These are phyloP conservation scores for Candoia aspera DNA, from an alignment of 2,113 vertebrate species.

Conservation along the genomic window DNA sequence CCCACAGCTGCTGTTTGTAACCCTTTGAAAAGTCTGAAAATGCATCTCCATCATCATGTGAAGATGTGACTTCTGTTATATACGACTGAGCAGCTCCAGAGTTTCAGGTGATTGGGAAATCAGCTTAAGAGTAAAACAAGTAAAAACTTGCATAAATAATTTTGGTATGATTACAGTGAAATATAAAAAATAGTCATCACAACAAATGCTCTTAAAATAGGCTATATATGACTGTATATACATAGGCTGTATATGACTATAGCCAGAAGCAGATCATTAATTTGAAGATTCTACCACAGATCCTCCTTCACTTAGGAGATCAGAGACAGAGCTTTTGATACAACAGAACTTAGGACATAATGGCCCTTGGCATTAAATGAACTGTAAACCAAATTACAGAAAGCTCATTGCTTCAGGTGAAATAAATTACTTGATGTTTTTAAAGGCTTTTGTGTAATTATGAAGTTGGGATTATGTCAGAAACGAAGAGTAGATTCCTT, in stretches of 20 bases:
- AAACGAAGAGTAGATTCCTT: conserved; percentile 38
- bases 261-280: background rate
- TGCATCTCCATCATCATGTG: background rate
- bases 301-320: background rate
- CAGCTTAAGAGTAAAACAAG: background rate
- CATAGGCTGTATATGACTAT: no score
- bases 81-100: background rate
- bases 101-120: background rate
- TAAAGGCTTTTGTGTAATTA: conserved; percentile 26
- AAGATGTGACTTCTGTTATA: background rate
- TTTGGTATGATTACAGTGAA: background rate
- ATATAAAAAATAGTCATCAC: background rate
- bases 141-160: background rate
- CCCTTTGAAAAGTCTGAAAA: background rate
- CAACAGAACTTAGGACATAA: background rate
- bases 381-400: background rate
- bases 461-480: conserved; percentile 12
- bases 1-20: background rate
- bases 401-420: background rate
- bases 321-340: background rate
- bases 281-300: background rate
- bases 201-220: background rate
- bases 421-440: conserved; percentile 15
- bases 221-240: no score
- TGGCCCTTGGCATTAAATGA: background rate